phyloP scores from a whole-genome alignment of 92 coral and sea anemone species.

The Epizoanthus stellaris region DNA sequence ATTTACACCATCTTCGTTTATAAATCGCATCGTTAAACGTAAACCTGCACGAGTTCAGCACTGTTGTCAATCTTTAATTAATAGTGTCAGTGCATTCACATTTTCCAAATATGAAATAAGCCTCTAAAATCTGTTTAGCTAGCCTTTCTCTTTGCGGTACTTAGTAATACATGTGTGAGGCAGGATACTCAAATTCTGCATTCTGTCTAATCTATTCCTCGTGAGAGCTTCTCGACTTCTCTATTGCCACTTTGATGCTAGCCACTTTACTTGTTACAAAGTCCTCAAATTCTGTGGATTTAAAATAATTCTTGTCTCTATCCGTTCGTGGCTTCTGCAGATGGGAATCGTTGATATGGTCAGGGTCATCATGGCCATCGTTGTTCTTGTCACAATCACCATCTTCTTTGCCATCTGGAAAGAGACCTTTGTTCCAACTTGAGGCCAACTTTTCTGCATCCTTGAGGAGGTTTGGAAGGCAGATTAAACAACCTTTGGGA shows the following conservation, averaged over 20 bases:
- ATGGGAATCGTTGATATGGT: not conserved
- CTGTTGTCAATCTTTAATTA: no score
- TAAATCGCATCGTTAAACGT: no score
- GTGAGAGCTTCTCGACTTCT: not conserved
- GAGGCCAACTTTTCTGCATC: constrained; percentile 37
- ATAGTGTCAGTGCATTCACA: no score
- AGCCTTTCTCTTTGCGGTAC: not conserved
- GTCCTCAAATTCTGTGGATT: not conserved
- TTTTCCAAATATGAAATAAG: no score
- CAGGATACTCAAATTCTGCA: no score
- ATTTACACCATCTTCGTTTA: no score
- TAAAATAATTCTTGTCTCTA: constrained; percentile 1
- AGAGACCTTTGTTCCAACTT: constrained; percentile 27
- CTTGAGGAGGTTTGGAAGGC: constrained; percentile 22
- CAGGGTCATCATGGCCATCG: not conserved
- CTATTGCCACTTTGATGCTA: constrained; percentile 14
- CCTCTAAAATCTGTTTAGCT: no score
- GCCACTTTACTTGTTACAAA: constrained; percentile 11
- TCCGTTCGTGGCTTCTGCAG: constrained; percentile 12
- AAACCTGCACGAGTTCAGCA: no score
- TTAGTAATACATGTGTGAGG: not conserved
- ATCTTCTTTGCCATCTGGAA: constrained; percentile 9
- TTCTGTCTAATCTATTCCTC: not conserved
- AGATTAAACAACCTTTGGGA: constrained; percentile 11
- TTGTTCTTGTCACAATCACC: not conserved